A percentile compares a stretch with the other conserved stretches of the same genome.
These are phyloP conservation scores for Leptopilina syphax DNA, from an alignment of 2,888 invertebrate species.

Conservation along the genomic window DNA sequence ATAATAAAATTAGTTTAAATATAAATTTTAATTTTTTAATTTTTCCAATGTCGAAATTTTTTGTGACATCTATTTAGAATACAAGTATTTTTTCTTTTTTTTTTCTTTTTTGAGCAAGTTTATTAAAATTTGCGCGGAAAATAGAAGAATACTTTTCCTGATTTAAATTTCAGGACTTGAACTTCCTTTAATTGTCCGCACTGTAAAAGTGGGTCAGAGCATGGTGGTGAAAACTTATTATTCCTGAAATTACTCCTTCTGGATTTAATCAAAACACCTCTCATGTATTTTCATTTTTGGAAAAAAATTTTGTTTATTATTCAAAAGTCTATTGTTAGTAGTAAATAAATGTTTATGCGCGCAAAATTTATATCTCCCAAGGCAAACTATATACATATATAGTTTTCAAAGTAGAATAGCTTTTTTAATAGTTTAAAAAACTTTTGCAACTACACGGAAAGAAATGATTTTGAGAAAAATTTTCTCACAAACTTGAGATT, in stretches of 20 bases:
- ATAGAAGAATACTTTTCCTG: background rate
- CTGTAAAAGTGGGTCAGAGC: background rate
- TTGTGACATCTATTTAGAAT: no score
- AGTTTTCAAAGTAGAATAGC: background rate
- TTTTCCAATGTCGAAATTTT: no score
- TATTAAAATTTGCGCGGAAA: background rate
- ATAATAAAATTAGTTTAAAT: no score
- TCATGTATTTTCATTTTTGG: slow-evolving; percentile 12
- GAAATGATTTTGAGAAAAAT: no score
- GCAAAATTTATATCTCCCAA: background rate
- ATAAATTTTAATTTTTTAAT: no score
- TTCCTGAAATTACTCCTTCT: background rate
- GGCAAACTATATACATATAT: background rate
- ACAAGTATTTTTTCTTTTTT: no score
- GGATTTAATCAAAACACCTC: slow-evolving; percentile 13
- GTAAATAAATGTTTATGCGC: slow-evolving; percentile 7
- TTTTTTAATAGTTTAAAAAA: background rate
- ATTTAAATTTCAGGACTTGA: slow-evolving; percentile 15
- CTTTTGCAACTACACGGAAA: background rate
- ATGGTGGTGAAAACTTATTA: background rate
- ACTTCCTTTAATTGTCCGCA: slow-evolving; percentile 13
- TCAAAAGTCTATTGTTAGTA: background rate
- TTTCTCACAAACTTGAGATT: no score
- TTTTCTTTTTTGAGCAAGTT: no score
- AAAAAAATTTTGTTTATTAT: background rate